These are phyloP conservation scores for Choreutis nemorana DNA, from an alignment of 2,888 invertebrate species.

Conservation along the genomic window DNA sequence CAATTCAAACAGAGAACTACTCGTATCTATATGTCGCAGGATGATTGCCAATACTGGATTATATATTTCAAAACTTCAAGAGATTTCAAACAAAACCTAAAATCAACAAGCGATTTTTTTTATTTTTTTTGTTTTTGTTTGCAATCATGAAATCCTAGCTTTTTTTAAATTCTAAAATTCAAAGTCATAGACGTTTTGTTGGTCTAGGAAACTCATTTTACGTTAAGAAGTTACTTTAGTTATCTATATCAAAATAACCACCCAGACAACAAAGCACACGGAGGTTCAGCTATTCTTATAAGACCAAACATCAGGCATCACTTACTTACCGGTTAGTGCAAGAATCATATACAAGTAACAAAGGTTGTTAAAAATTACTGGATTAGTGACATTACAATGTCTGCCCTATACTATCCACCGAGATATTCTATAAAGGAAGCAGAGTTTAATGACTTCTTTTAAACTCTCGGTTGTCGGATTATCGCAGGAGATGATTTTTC, in stretches of 20 bases:
- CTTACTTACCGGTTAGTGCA: constrained; percentile 4
- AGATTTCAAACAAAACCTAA: no score
- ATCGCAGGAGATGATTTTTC: constrained; percentile 12
- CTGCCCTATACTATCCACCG: constrained; percentile 8
- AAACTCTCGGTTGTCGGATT: constrained; percentile 5
- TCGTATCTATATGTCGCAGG: neutral
- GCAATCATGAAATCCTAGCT: no score
- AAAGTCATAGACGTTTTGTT: constrained; percentile 9
- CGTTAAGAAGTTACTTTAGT: constrained; percentile 8
- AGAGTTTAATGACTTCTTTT: constrained; percentile 6
- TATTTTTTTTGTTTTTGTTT: no score
- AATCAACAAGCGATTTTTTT: no score
- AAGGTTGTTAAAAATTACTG: constrained; percentile 7
- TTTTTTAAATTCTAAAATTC: no score
- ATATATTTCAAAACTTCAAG: no score
- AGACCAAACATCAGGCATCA: constrained; percentile 10
- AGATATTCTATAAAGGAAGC: constrained; percentile 5
- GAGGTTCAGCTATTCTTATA: constrained; percentile 12
- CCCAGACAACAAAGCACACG: constrained; percentile 13
- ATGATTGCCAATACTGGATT: neutral
- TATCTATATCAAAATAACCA: constrained; percentile 19
- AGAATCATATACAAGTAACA: constrained; percentile 11
- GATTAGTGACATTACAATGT: constrained; percentile 6
- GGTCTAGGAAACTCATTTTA: constrained; percentile 14
- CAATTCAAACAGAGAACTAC: no score